A percentile compares a stretch with the other conserved stretches of the same genome.
phyloP scores from a whole-genome alignment of 2,888 invertebrate genomes.

The Ectemnius cavifrons region DNA sequence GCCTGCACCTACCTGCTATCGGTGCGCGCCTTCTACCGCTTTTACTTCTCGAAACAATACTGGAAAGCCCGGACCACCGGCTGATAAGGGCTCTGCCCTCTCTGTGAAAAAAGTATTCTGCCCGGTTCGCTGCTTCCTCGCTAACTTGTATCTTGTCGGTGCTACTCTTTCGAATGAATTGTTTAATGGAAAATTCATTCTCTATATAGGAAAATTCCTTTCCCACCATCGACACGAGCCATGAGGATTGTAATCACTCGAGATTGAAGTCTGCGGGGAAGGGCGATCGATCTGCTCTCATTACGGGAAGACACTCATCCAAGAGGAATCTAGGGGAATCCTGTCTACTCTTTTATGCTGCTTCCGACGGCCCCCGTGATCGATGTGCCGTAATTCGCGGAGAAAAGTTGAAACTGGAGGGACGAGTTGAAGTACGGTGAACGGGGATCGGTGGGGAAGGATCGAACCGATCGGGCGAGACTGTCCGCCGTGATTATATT shows the following conservation, averaged over 20 bases:
- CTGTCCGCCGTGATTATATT: constrained; percentile 37
- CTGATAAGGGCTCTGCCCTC: constrained; percentile 18
- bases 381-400: neutral
- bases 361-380: too few relatives aligned
- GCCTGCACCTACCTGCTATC: constrained; percentile 37
- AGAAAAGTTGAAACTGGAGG: neutral
- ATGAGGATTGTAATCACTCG: too few relatives aligned
- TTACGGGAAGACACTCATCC: constrained; percentile 26
- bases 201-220: too few relatives aligned
- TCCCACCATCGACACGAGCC: too few relatives aligned
- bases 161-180: too few relatives aligned
- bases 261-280: constrained; percentile 13
- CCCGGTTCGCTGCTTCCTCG: too few relatives aligned
- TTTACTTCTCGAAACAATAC: constrained; percentile 38
- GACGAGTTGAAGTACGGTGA: neutral
- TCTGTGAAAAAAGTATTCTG: neutral
- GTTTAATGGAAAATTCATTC: too few relatives aligned
- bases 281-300: constrained; percentile 39
- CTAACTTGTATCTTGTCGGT: too few relatives aligned
- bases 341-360: too few relatives aligned
- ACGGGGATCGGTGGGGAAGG: constrained; percentile 1
- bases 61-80: constrained; percentile 24
- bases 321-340: too few relatives aligned
- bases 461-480: neutral
- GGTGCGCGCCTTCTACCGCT: neutral